Percentiles rank a stretch among this genome's conserved stretches.
Evolutionary conservation across 2,888 invertebrate genomes (phyloP).

Genomic region (Lasioglossum calceatum): DNA sequence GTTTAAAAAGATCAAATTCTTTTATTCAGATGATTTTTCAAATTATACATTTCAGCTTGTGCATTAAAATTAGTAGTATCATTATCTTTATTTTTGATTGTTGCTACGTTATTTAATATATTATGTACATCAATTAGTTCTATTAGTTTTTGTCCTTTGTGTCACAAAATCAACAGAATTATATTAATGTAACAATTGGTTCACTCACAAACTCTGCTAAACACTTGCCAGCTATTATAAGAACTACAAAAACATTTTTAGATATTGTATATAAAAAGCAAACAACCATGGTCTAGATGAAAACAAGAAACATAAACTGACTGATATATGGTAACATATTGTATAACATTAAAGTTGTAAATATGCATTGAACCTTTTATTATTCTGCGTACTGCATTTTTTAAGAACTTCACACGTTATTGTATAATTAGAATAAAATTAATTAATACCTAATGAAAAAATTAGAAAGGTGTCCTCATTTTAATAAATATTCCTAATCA

Average conservation of each 20-base stretch:
- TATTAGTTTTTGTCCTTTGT: constrained; percentile 30
- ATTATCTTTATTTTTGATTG: constrained; percentile 49
- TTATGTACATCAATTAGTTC: constrained; percentile 48
- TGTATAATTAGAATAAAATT: constrained; percentile 22
- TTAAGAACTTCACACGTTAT: constrained; percentile 39
- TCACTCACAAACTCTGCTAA: constrained; percentile 26
- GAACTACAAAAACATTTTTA: constrained; percentile 15
- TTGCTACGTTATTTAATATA: constrained; percentile 47
- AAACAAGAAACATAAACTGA: constrained; percentile 57
- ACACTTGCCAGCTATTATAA: constrained; percentile 20
- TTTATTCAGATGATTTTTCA: constrained; percentile 19
- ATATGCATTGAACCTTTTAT: constrained; percentile 61
- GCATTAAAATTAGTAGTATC: constrained; percentile 48
- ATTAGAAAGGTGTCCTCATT: not conserved
- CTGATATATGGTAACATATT: constrained; percentile 59
- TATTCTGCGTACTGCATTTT: constrained; percentile 50
- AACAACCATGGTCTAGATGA: constrained; percentile 48
- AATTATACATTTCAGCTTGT: constrained; percentile 24
- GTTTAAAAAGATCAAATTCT: constrained; percentile 44
- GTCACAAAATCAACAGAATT: constrained; percentile 4
- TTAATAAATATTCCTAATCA: not conserved
- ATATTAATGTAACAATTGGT: constrained; percentile 12
- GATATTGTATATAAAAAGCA: constrained; percentile 35
- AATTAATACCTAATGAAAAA: constrained; percentile 32
- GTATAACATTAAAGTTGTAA: constrained; percentile 60